Conservation (phyloP, 2,797 vertebrate genomes). For the Catharus ustulatus region DNA sequence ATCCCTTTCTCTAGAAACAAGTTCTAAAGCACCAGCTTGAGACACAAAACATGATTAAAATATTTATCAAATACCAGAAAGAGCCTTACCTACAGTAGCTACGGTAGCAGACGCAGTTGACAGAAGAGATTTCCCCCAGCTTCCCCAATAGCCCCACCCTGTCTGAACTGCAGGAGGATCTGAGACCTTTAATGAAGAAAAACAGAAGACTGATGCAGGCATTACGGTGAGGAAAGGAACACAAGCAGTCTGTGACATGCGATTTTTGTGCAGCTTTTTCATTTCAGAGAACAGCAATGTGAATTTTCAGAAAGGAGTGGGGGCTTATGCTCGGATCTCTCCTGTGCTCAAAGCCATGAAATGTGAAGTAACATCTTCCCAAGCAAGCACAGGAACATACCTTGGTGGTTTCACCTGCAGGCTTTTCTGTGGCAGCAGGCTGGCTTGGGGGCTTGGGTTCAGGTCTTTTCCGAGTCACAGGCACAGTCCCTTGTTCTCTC, state of each 20-base stretch:
- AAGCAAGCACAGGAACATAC: not conserved
- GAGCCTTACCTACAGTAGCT: slow-evolving; percentile 90
- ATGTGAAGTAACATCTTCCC: not conserved
- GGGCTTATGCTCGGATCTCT: not conserved
- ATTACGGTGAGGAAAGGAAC: not conserved
- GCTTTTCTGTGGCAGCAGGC: slow-evolving; percentile 7
- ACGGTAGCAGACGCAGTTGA: slow-evolving; percentile 93
- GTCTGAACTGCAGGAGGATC: slow-evolving; percentile 78
- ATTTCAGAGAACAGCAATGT: not conserved
- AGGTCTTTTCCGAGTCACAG: slow-evolving; percentile 86
- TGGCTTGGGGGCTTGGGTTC: slow-evolving; percentile 75
- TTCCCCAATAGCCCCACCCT: slow-evolving; percentile 96
- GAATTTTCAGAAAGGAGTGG: not conserved
- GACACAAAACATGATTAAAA: not conserved
- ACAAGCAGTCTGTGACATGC: not conserved
- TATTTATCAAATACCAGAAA: not conserved
- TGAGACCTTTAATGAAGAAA: slow-evolving; percentile 68
- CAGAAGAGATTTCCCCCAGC: slow-evolving; percentile 93
- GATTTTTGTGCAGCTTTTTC: not conserved
- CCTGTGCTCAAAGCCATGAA: not conserved
- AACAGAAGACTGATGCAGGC: not conserved
- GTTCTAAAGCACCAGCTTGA: not conserved
- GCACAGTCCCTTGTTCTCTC: slow-evolving; percentile 69
- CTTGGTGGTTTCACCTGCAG: slow-evolving; percentile 57
- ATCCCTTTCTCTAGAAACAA: not conserved